These are phyloP conservation scores for Tachystola acroxantha DNA, from an alignment of 2,888 invertebrate species.

Conservation along the genomic window DNA sequence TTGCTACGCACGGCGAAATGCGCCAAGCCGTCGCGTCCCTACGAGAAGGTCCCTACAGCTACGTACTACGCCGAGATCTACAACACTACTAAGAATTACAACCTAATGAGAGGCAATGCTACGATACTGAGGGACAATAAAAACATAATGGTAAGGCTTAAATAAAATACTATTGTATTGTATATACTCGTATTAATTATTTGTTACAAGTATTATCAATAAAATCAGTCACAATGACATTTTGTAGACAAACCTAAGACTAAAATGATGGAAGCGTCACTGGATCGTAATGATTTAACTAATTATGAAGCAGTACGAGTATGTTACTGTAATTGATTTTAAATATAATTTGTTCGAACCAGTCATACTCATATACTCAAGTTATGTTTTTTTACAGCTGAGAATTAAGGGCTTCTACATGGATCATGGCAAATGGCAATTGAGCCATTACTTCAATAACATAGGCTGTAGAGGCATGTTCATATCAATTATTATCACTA, in stretches of 20 bases:
- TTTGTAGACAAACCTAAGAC: no score
- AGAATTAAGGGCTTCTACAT: not conserved
- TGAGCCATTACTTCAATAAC: not conserved
- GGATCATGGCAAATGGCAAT: conserved; percentile 1
- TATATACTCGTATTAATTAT: no score
- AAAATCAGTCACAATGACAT: no score
- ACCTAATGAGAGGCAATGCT: conserved; percentile 16
- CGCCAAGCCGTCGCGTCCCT: conserved; percentile 12
- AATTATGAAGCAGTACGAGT: no score
- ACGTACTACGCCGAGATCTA: conserved; percentile 15
- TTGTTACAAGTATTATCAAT: no score
- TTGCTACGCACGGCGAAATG: conserved; percentile 14
- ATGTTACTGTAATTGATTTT: no score
- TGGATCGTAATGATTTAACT: no score
- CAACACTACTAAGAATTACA: conserved; percentile 14
- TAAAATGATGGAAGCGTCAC: no score
- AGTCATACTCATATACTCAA: no score
- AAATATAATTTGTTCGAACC: no score
- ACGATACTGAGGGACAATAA: conserved; percentile 14
- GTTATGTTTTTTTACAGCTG: not conserved
- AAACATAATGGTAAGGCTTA: conserved; percentile 14
- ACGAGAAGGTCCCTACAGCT: conserved; percentile 13
- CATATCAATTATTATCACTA: not conserved
- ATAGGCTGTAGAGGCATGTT: not conserved
- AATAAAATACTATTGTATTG: not conserved